Evolutionary conservation across 2,113 vertebrate species (phyloP).

Genomic region (Thryonomys swinderianus): DNA sequence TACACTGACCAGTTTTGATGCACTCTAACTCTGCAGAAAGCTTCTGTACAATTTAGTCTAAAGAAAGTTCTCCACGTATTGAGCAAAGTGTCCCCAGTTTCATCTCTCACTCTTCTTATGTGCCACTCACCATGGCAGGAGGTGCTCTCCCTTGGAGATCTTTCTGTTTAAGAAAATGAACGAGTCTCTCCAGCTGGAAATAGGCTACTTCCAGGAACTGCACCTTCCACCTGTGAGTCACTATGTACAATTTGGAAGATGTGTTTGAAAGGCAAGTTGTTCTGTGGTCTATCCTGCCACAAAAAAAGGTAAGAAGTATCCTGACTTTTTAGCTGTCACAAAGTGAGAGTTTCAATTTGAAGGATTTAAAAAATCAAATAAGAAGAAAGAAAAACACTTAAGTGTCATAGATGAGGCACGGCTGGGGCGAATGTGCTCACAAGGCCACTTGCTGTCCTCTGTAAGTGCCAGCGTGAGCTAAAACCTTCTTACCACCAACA

Average conservation of each 20-base stretch:
- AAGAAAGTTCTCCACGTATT: neutral
- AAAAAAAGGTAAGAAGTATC: neutral
- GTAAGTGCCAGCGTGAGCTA: neutral
- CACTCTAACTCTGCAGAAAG: neutral
- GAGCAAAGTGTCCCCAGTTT: conserved; percentile 32
- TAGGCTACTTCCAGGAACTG: neutral
- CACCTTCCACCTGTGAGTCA: neutral
- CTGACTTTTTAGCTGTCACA: neutral
- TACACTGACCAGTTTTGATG: conserved; percentile 13
- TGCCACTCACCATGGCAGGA: neutral
- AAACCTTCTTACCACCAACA: conserved; percentile 11
- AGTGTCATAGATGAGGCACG: neutral
- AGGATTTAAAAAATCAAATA: conserved; percentile 44
- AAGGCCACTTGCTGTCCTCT: neutral
- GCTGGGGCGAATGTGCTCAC: neutral
- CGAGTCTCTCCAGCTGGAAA: neutral
- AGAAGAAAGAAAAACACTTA: neutral
- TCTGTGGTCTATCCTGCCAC: neutral
- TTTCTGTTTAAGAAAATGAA: conserved; percentile 59
- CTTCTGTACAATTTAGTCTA: conserved; percentile 22
- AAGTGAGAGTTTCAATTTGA: neutral
- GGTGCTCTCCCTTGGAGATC: neutral
- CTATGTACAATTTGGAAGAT: neutral
- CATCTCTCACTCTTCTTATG: neutral
- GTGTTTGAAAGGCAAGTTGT: neutral